Evolutionary conservation across 2,888 invertebrate species (phyloP).

Genomic region (Synanthedon andrenaeformis): DNA sequence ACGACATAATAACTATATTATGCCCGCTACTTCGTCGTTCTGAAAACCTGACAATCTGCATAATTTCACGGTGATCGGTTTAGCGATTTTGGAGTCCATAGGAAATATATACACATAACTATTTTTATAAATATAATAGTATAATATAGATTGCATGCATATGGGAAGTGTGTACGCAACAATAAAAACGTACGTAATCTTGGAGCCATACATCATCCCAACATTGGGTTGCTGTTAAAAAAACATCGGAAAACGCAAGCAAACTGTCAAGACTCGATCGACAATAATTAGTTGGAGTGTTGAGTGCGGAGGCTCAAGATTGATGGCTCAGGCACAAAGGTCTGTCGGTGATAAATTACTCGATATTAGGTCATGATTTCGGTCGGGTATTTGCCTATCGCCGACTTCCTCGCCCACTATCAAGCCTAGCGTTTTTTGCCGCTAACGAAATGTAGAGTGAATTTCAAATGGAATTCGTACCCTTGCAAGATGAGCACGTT

Average conservation of each 20-base stretch:
- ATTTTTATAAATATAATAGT: no score
- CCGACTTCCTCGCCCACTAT: slow-evolving; percentile 24
- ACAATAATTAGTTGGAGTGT: slow-evolving; percentile 65
- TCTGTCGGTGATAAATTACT: slow-evolving; percentile 66
- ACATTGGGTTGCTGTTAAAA: background rate
- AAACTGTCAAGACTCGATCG: slow-evolving; percentile 53
- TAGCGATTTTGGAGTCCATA: no score
- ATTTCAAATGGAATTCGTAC: slow-evolving; percentile 21
- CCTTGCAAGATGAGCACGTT: no score
- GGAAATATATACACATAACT: no score
- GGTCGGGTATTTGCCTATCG: slow-evolving; percentile 62
- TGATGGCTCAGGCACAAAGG: slow-evolving; percentile 60
- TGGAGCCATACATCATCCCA: background rate
- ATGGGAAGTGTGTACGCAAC: no score
- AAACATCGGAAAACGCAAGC: slow-evolving; percentile 19
- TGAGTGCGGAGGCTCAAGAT: slow-evolving; percentile 59
- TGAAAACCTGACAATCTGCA: no score
- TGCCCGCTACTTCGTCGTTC: no score
- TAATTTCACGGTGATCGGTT: no score
- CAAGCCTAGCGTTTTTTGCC: slow-evolving; percentile 39
- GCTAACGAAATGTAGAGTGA: slow-evolving; percentile 27
- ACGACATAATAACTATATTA: no score
- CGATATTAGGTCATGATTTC: slow-evolving; percentile 66
- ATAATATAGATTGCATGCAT: no score
- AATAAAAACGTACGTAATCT: no score